Evolutionary conservation across 2,888 invertebrate genomes (phyloP), one percentile per base, ranked within the genome.

Genomic region (Cryptus viduatorius): DNA sequence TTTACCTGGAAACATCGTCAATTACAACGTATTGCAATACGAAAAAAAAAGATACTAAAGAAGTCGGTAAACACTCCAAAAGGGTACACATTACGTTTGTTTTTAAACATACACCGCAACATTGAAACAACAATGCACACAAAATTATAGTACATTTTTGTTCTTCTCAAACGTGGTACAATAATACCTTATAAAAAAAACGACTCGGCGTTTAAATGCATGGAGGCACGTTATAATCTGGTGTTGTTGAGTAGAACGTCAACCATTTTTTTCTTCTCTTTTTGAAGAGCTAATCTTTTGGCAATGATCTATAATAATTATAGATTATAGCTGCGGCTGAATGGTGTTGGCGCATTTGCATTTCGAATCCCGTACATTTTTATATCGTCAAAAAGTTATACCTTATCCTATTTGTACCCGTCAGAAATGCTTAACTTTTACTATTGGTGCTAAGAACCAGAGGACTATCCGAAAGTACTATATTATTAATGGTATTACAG

Each of bases 361-460:
- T 89, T 90, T 91, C 89, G 90, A 90, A 91, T 90, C 89, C 37
- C 90, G 76, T 86, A 87, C 86, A 79, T 89, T 87, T 72, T 59
- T 87, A 89, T 90, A 86, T 89, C 87, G 88, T 86, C 84, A 87
- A 89, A 89, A 89, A 88, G 85, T 88, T 83, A 88, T 85, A 85
- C 83, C 91, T 91, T 91, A 91, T 87, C 90, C 91, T 93, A 93
- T 93, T 93, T 93, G 93, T 93, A 93, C 93, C 93, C 92, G 90
- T 91, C 92, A 92, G 92, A 93, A 93, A 93, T 90, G 88, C 88
- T 88, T 87, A 88, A 89, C 88, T 71, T 72, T 88, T 87, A 85
- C 88, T 89, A 90, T 88, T 82, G 87, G 87, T 88, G 87, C 88
- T 89, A 89, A 88, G 86, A 89, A 86, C 83, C 86, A 83, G 84